A percentile compares a stretch with the other conserved stretches of the same genome.
Evolutionary conservation across 2,797 vertebrate species (phyloP).

Genomic region (Enteromius treurensis): DNA sequence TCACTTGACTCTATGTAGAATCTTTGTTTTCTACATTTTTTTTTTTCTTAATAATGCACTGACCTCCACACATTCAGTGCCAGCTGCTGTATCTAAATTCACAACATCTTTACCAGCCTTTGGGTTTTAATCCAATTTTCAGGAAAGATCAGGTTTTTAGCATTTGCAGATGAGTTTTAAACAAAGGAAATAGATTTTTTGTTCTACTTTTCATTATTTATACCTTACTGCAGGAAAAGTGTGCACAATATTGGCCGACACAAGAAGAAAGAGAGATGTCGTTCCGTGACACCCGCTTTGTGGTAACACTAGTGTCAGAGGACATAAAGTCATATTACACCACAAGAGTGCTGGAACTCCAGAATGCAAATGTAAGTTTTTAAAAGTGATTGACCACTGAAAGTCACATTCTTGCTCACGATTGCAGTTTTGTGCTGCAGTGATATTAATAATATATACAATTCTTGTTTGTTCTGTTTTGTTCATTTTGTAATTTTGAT

Average conservation of each 20-base stretch:
- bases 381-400: background rate
- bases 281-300: slow-evolving; percentile 90
- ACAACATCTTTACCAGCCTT: background rate
- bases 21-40: background rate
- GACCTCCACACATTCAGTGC: background rate
- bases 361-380: slow-evolving; percentile 84
- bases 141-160: background rate
- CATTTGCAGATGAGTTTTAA: background rate
- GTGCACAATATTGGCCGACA: slow-evolving; percentile 97
- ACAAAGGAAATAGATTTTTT: background rate
- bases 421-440: background rate
- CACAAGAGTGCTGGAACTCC: slow-evolving; percentile 89
- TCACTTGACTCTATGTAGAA: too few relatives aligned
- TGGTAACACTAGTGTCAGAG: slow-evolving; percentile 89
- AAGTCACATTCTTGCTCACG: background rate
- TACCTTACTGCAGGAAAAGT: slow-evolving; percentile 85
- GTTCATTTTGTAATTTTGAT: background rate
- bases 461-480: background rate
- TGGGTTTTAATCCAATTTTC: background rate
- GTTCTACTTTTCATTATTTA: background rate
- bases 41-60: background rate
- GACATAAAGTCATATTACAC: slow-evolving; percentile 97
- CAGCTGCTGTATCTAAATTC: background rate
- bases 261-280: slow-evolving; percentile 89
- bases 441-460: background rate